Evolutionary conservation across 2,888 invertebrate species (phyloP).

Genomic region (Rotaria socialis): DNA sequence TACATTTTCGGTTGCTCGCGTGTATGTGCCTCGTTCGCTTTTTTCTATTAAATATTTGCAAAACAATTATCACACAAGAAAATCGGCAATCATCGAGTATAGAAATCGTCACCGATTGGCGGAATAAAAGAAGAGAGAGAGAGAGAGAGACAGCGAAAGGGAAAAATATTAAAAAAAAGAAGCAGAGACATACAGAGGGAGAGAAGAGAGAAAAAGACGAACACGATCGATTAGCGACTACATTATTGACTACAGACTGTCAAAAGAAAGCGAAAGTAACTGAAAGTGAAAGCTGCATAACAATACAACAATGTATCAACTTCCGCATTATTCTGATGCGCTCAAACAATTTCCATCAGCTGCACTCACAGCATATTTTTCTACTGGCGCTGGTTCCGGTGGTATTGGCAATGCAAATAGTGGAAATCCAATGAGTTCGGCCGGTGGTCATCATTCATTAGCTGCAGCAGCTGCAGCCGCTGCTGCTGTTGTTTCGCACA

Average conservation of each 20-base stretch:
- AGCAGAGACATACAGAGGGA: not conserved
- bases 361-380: not conserved
- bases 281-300: not conserved
- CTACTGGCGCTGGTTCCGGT: not conserved
- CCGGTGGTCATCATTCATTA: not conserved
- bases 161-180: not conserved
- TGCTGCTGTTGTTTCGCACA: constrained; percentile 12
- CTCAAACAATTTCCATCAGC: constrained; percentile 31
- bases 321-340: constrained; percentile 26
- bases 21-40: not conserved
- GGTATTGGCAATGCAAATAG: not conserved
- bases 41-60: constrained; percentile 29
- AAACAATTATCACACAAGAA: constrained; percentile 19
- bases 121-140: not conserved
- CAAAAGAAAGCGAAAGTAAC: not conserved
- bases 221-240: constrained; percentile 29
- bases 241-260: constrained; percentile 29
- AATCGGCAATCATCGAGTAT: not conserved
- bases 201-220: not conserved
- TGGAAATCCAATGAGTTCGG: not conserved
- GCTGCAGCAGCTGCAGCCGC: constrained; percentile 4
- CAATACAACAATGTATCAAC: constrained; percentile 12
- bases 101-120: constrained; percentile 7
- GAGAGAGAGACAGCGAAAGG: not conserved
- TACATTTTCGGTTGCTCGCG: not conserved